phyloP scores from a whole-genome alignment of 2,888 invertebrate species.

The Drosophila borealis region DNA sequence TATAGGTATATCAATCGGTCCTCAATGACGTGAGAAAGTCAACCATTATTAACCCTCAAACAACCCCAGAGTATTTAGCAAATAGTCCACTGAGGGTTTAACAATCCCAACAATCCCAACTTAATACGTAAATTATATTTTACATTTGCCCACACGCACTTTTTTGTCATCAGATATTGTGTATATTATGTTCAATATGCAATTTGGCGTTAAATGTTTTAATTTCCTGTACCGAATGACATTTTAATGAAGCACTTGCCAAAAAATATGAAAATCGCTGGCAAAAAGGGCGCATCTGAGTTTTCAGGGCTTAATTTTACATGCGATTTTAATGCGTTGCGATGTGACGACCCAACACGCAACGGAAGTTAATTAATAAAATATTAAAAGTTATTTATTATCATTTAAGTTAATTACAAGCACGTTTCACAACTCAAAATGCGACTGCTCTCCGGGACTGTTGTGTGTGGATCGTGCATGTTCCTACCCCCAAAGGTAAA shows the following conservation, averaged over 20 bases:
- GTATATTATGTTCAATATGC: conserved; percentile 50
- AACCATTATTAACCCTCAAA: conserved; percentile 17
- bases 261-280: conserved; percentile 49
- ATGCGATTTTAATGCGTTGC: conserved; percentile 72
- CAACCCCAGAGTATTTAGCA: neutral
- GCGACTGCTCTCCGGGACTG: conserved; percentile 12
- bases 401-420: conserved; percentile 76
- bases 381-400: conserved; percentile 80
- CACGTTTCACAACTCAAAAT: conserved; percentile 8
- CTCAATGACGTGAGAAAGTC: conserved; percentile 24
- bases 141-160: conserved; percentile 45
- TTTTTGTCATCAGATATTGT: conserved; percentile 43
- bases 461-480: neutral
- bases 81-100: neutral
- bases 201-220: conserved; percentile 77
- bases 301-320: conserved; percentile 69
- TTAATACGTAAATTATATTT: conserved; percentile 37
- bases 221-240: conserved; percentile 82
- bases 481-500: neutral
- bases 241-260: conserved; percentile 82
- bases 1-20: neutral
- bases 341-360: conserved; percentile 43
- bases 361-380: conserved; percentile 79
- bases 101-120: neutral
- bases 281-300: conserved; percentile 35